A percentile compares a stretch with the other conserved stretches of the same genome.
These are phyloP conservation scores for Steatocranus sp. DNA, from an alignment of 2,797 vertebrate genomes.

Conservation along the genomic window DNA sequence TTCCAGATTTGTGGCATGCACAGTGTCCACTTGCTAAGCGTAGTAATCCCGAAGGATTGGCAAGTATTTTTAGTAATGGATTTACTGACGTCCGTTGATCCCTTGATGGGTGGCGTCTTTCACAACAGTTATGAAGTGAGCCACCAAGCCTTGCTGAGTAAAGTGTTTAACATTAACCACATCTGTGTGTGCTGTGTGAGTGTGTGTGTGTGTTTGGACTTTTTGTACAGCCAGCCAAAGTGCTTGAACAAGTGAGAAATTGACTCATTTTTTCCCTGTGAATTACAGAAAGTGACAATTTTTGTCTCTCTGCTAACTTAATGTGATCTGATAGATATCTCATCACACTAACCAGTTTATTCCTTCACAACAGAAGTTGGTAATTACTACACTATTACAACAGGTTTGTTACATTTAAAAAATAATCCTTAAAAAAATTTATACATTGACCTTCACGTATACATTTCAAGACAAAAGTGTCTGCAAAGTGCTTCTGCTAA, in stretches of 20 bases:
- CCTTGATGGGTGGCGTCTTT: conserved; percentile 65
- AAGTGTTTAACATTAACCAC: conserved; percentile 1
- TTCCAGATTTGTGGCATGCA: conserved; percentile 69
- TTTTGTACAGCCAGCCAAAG: neutral
- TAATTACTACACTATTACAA: neutral
- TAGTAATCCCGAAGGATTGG: conserved; percentile 77
- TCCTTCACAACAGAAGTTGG: neutral
- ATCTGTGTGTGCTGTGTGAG: neutral
- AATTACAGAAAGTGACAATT: neutral
- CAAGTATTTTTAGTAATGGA: conserved; percentile 78
- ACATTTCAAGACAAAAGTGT: neutral
- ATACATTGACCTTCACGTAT: neutral
- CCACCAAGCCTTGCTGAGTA: neutral
- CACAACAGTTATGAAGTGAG: conserved; percentile 35
- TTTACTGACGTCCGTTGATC: conserved; percentile 72
- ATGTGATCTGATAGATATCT: neutral
- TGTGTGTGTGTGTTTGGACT: neutral
- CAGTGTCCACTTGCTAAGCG: conserved; percentile 69
- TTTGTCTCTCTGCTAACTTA: neutral
- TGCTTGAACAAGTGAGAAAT: neutral
- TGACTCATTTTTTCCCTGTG: neutral
- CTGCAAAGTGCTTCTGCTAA: neutral
- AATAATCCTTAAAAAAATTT: neutral
- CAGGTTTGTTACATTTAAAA: neutral
- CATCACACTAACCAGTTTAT: neutral